Percentiles rank a stretch among this genome's conserved stretches.
These are phyloP conservation scores for Leptopilina clavipes DNA, from an alignment of 1,140 invertebrate genomes.

Conservation along the genomic window DNA sequence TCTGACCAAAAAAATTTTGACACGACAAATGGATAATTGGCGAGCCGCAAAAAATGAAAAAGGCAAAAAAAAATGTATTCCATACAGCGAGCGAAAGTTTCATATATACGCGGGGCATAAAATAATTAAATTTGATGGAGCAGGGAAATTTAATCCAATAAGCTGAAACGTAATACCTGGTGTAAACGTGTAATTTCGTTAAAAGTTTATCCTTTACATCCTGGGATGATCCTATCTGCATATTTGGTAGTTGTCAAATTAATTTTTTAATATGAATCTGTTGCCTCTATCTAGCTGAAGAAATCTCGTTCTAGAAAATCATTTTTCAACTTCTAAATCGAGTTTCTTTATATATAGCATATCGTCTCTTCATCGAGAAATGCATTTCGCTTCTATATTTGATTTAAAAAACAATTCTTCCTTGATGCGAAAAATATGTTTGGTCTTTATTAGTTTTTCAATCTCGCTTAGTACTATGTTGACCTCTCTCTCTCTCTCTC, in stretches of 20 bases:
- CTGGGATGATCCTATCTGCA: slow-evolving; percentile 30
- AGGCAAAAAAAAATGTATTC: slow-evolving; percentile 5
- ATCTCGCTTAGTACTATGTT: neutral
- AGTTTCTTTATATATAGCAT: neutral
- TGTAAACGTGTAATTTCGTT: slow-evolving; percentile 31
- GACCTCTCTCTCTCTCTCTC: neutral
- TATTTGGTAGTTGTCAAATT: slow-evolving; percentile 23
- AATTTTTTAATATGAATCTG: slow-evolving; percentile 10
- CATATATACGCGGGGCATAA: neutral
- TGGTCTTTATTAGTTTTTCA: slow-evolving; percentile 2
- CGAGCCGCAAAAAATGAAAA: no score
- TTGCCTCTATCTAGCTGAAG: neutral
- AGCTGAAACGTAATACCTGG: slow-evolving; percentile 34
- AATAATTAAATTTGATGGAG: slow-evolving; percentile 32
- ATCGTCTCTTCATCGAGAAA: neutral
- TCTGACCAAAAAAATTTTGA: neutral
- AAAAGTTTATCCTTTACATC: slow-evolving; percentile 21
- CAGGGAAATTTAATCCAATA: slow-evolving; percentile 34
- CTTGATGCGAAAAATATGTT: neutral
- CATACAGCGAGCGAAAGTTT: slow-evolving; percentile 12
- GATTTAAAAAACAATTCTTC: neutral
- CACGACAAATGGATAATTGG: slow-evolving; percentile 28
- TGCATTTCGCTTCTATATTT: neutral
- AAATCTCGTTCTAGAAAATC: neutral
- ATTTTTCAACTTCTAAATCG: neutral